phyloP scores from a whole-genome alignment of 2,113 vertebrate species.

The Paedocypris sp. region DNA sequence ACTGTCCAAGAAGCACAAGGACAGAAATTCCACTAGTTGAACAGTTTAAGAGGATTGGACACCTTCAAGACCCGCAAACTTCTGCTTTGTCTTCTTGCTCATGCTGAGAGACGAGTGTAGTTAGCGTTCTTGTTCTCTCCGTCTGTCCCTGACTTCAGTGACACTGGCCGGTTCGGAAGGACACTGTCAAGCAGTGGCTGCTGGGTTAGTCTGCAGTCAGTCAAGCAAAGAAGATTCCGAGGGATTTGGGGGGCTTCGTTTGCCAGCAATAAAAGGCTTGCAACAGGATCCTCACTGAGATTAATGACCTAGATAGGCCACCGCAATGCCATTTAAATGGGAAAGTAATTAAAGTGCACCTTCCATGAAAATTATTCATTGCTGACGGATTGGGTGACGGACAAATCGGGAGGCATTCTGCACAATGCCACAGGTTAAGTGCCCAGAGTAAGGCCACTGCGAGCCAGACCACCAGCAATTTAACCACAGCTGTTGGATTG shows the following conservation, averaged over 20 bases:
- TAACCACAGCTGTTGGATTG: constrained; percentile 63
- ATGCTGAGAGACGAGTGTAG: background rate
- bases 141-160: background rate
- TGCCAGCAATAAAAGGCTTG: constrained; percentile 86
- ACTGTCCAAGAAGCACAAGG: too few relatives aligned
- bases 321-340: constrained; percentile 98
- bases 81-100: background rate
- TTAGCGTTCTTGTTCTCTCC: background rate
- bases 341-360: constrained; percentile 99
- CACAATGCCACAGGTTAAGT: constrained; percentile 88
- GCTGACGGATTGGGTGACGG: constrained; percentile 95
- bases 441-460: constrained; percentile 49
- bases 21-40: background rate
- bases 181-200: constrained; percentile 13
- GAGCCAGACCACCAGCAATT: constrained; percentile 53
- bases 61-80: background rate
- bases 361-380: constrained; percentile 99
- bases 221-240: constrained; percentile 82
- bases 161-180: background rate
- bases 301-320: constrained; percentile 98
- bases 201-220: constrained; percentile 61
- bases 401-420: constrained; percentile 86
- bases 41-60: background rate
- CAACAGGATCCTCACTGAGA: constrained; percentile 98
- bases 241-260: constrained; percentile 84